phyloP scores from a whole-genome alignment of 1,140 invertebrate genomes.

The Heliconius eleuchia region DNA sequence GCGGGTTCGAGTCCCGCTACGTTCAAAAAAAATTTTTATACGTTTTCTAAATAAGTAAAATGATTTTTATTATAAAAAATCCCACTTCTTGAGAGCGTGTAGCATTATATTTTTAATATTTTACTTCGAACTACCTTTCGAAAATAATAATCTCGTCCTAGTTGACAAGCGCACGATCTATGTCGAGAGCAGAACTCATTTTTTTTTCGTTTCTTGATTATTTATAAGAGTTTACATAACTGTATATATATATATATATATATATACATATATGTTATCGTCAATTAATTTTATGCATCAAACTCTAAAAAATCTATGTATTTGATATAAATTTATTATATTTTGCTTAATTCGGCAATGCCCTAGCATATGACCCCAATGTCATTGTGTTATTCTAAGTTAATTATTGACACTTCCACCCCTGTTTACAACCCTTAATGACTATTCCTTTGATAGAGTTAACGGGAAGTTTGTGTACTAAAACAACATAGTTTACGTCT shows the following conservation, averaged over 20 bases:
- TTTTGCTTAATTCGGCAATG: background rate
- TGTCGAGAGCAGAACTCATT: background rate
- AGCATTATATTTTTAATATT: background rate
- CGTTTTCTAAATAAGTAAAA: too few species aligned
- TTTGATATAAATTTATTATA: too few species aligned
- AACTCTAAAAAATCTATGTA: too few species aligned
- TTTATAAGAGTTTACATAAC: background rate
- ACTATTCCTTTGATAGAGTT: conserved; percentile 14
- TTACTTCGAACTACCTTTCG: background rate
- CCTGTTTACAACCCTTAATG: conserved; percentile 32
- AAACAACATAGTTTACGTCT: background rate
- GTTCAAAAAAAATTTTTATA: too few species aligned
- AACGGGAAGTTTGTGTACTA: conserved; percentile 2
- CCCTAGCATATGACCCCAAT: conserved; percentile 22
- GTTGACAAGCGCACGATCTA: background rate
- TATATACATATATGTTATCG: background rate
- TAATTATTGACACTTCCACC: conserved; percentile 48
- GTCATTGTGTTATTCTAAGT: conserved; percentile 42
- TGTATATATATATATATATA: background rate
- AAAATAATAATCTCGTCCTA: background rate
- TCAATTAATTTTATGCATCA: too few species aligned
- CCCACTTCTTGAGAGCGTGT: background rate
- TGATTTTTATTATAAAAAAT: background rate
- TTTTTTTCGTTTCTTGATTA: background rate
- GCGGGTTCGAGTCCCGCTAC: too few species aligned